Base-by-base conservation (phyloP, 2,113 vertebrate species). In the Peromyscus polionotus region DNA sequence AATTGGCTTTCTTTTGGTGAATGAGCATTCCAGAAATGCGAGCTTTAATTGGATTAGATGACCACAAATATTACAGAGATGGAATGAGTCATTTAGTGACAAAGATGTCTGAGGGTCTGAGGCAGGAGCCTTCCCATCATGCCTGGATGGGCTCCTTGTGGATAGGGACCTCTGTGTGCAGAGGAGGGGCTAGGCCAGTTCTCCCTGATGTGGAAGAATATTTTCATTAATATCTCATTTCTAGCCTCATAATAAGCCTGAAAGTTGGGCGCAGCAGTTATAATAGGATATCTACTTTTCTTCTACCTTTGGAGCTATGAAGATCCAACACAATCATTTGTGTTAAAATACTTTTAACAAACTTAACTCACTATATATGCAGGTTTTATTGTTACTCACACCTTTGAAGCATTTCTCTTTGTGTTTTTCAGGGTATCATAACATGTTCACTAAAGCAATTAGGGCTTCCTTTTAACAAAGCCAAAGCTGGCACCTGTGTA, bases 21-120 rank as follows among this genome's bases (percentile, higher is more conserved):
- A 33, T 54, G 59, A 75, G 20, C 39, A 86, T 93, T 81, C 70
- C 87, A 95, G 63, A 24, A 95, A 92, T 57, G 42, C 51, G 81
- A 96, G 16, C 26, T 39, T 85, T 95, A 91, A 88, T 83, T 94
- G 81, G 67, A 65, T 92, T 95, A 91, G 68, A 54, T 91, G 85
- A 91, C 97, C 85, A 95, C 94, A 97, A 36, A 61, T 76, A 97
- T 96, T 75, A 54, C 86, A 95, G 86, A 95, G 63, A 86, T 11
- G 11, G 31, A 76, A 59, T 95, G 90, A 97, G 59, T 97, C 95
- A 96, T 75, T 89, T 90, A 33, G n/a, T 92, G 70, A 96, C 80
- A 95, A 80, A 90, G 57, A 77, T 63, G 28, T 91, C 65, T 87
- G 76, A 88, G 24, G 68, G 42, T 87, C 63, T 88, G 94, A 91